phyloP scores from a whole-genome alignment of 2,888 invertebrate genomes.

The Caenorhabditis auriculariae region DNA sequence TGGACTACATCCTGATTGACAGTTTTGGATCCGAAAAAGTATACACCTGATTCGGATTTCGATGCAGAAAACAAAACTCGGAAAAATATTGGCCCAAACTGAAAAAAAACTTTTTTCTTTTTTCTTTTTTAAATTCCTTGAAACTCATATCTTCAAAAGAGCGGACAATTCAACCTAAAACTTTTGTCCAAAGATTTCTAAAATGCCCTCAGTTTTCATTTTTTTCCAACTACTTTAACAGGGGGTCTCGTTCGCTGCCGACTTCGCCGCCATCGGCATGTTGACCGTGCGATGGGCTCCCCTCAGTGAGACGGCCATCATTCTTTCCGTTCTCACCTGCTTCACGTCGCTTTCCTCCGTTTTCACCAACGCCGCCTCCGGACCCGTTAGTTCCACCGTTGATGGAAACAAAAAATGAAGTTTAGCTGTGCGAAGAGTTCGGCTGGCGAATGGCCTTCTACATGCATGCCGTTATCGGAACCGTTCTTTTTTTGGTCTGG shows the following conservation, averaged over 20 bases:
- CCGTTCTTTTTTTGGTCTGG: slow-evolving; percentile 27
- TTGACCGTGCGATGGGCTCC: slow-evolving; percentile 50
- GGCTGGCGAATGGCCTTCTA: slow-evolving; percentile 55
- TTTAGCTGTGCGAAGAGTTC: slow-evolving; percentile 30
- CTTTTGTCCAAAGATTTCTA: too few relatives aligned
- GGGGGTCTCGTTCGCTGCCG: slow-evolving; percentile 38
- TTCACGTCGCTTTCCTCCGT: slow-evolving; percentile 49
- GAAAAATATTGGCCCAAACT: too few relatives aligned
- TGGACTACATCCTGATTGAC: too few relatives aligned
- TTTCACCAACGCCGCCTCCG: slow-evolving; percentile 48
- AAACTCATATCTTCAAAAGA: too few relatives aligned
- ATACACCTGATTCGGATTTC: too few relatives aligned
- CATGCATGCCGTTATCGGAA: slow-evolving; percentile 24
- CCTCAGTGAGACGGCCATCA: slow-evolving; percentile 45
- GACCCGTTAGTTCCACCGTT: slow-evolving; percentile 20
- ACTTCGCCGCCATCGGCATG: slow-evolving; percentile 46
- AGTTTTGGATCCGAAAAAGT: too few relatives aligned
- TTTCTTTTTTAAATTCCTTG: too few relatives aligned
- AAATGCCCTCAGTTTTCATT: too few relatives aligned
- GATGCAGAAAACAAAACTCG: too few relatives aligned
- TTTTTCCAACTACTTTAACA: slow-evolving; percentile 4
- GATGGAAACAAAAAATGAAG: background rate
- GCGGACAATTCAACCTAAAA: too few relatives aligned
- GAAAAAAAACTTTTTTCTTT: too few relatives aligned
- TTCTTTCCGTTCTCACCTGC: slow-evolving; percentile 49